Conservation (phyloP, 2,888 invertebrate genomes). For the Epirrhoe alternata region DNA sequence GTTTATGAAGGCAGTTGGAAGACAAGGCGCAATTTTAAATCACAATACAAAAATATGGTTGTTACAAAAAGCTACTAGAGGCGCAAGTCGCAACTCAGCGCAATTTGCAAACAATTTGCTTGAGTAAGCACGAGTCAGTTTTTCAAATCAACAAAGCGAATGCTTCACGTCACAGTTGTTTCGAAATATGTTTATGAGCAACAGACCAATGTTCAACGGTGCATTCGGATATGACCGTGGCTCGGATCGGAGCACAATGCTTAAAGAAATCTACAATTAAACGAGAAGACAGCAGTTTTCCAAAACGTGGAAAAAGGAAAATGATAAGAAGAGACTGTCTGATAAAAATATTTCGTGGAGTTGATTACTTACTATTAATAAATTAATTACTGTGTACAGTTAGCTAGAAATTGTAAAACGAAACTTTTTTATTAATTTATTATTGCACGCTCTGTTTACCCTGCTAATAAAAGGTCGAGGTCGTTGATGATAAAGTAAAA, state of each 20-base stretch:
- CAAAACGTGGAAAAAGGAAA: constrained; percentile 63
- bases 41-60: constrained; percentile 5
- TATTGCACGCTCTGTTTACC: constrained; percentile 7
- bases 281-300: constrained; percentile 63
- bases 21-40: constrained; percentile 11
- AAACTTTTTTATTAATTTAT: too few species aligned
- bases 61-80: background rate
- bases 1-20: constrained; percentile 7
- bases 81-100: background rate
- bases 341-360: background rate
- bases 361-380: background rate
- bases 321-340: constrained; percentile 40
- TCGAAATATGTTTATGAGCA: constrained; percentile 42
- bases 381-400: background rate
- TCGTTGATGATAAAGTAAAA: background rate
- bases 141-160: constrained; percentile 36
- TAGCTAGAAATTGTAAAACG: background rate
- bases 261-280: constrained; percentile 69
- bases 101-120: constrained; percentile 29
- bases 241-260: constrained; percentile 64
- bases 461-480: constrained; percentile 2
- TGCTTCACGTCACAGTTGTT: constrained; percentile 33
- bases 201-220: constrained; percentile 56
- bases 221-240: constrained; percentile 60
- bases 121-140: constrained; percentile 31